A percentile compares a stretch with the other conserved stretches of the same genome.
phyloP scores from a whole-genome alignment of 1,140 invertebrate genomes.

The Solenopsis invicta region DNA sequence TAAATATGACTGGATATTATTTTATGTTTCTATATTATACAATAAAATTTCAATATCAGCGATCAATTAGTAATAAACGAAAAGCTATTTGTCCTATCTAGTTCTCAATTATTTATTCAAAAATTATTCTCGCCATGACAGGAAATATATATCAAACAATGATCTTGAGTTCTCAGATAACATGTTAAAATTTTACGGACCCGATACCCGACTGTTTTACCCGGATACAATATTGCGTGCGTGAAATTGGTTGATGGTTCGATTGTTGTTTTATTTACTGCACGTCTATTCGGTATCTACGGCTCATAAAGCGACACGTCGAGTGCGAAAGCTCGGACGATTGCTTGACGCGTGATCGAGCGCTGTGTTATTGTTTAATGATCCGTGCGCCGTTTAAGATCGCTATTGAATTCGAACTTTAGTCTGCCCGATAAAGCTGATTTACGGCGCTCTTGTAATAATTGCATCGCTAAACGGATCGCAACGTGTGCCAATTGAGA shows the following conservation, averaged over 20 bases:
- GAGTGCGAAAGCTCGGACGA: slow-evolving; percentile 53
- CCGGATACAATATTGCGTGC: neutral
- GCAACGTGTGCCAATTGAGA: slow-evolving; percentile 24
- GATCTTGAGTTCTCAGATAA: neutral
- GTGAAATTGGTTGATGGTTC: slow-evolving; percentile 23
- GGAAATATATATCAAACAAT: neutral
- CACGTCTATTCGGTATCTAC: slow-evolving; percentile 28
- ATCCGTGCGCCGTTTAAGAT: slow-evolving; percentile 36
- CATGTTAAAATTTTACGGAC: neutral
- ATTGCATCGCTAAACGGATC: slow-evolving; percentile 21
- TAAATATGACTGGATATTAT: neutral
- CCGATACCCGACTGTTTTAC: neutral
- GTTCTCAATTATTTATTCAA: neutral
- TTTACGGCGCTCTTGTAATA: slow-evolving; percentile 36
- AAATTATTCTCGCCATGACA: neutral
- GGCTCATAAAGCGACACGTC: slow-evolving; percentile 58
- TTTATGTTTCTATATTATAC: neutral
- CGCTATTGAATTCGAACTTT: slow-evolving; percentile 40
- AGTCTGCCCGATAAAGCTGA: slow-evolving; percentile 37
- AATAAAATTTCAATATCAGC: neutral
- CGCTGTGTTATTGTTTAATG: slow-evolving; percentile 41
- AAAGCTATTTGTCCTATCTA: neutral
- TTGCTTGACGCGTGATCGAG: slow-evolving; percentile 42
- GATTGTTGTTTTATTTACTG: slow-evolving; percentile 51
- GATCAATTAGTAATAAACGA: neutral